Evolutionary conservation across 2,888 invertebrate genomes (phyloP), one percentile per base, ranked within the genome.

Genomic region (Ochropleura plecta): DNA sequence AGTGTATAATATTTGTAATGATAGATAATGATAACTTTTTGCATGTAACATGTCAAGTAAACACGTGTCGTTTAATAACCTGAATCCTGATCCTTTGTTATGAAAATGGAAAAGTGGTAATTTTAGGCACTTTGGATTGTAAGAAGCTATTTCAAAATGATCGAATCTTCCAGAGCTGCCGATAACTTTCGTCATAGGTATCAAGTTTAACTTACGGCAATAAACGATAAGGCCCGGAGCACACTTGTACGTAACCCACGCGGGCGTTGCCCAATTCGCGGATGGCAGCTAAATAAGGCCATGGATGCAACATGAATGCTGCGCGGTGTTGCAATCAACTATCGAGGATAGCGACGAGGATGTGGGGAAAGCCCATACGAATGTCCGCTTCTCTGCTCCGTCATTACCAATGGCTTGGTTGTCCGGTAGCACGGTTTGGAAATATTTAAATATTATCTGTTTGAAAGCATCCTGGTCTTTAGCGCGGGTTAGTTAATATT

Each of bases 341-440:
- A 88, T 90, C 86, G 89, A 90, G 89, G 91, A 91, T 90, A 88
- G 78, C 69, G 83, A 87, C 84, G 79, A 90, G 92, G 92, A 92
- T 91, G 86, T 92, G 91, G 88, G 84, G 88, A 91, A 92, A 90
- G 81, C 79, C 87, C 74, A 69, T 55, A 68, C 73, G 73, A 81
- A 72, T 79, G 78, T 84, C 87, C 86, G 85, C 78, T 77, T 75
- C 55, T 73, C 62, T 79, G 75, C 69, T 70, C 79, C 74, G 72
- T 81, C 79, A 78, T 79, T 83, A 78, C 46, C 60, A 63, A 51
- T 57, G 7, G 73, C 40, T 73, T 12, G 40, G 63, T 63, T 84
- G 70, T 70, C 84, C 82, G 86, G 77, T 71, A 63, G 44, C 49
- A 65, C 8, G 51, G 59, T 86, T 79, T 71, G 57, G 75, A 71